Conservation (phyloP, 2,113 vertebrate species). For the Lanius collurio region DNA sequence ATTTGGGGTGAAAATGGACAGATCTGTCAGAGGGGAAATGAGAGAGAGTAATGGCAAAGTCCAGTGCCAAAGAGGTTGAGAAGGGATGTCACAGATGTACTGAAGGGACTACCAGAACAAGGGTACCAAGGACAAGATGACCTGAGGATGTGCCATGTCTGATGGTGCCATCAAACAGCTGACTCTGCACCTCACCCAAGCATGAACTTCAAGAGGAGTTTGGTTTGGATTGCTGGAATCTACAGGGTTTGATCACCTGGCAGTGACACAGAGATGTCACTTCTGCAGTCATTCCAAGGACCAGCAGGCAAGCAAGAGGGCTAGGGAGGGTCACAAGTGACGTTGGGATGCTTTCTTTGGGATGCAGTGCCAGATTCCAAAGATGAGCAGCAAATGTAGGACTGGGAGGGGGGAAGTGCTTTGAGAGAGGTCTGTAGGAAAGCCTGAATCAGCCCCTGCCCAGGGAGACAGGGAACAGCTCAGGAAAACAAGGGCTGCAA, state of each 20-base stretch:
- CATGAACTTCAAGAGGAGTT: background rate
- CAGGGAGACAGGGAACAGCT: background rate
- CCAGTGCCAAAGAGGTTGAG: background rate
- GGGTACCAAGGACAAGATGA: background rate
- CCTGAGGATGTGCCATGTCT: background rate
- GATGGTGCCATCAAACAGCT: background rate
- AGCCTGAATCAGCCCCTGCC: background rate
- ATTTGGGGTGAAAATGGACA: background rate
- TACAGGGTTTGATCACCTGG: background rate
- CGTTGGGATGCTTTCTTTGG: background rate
- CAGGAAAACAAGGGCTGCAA: background rate
- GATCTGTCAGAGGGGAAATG: background rate
- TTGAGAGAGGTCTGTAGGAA: background rate
- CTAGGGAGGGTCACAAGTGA: rapidly evolving
- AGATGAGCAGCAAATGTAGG: background rate
- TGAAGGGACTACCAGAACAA: background rate
- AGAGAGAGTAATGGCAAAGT: background rate
- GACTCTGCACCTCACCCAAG: background rate
- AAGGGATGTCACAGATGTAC: background rate
- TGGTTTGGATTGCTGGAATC: background rate
- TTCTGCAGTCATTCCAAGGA: background rate
- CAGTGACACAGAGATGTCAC: rapidly evolving
- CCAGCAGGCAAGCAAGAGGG: background rate
- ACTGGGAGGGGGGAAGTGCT: background rate
- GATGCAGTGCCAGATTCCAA: background rate